These are phyloP conservation scores for Spizaetus ornatus DNA, from an alignment of 2,113 vertebrate species.

Conservation along the genomic window DNA sequence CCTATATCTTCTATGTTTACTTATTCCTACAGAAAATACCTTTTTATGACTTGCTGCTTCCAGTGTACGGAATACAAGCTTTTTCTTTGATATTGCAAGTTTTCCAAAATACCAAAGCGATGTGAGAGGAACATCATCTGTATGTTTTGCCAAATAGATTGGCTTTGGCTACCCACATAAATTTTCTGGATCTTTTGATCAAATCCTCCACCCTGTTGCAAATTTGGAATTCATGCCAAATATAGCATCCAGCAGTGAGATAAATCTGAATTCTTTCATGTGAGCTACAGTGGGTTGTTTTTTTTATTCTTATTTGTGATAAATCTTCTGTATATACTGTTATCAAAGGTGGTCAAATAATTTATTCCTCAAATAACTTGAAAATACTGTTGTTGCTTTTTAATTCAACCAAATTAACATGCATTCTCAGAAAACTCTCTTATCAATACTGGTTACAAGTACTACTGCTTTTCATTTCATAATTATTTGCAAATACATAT, in stretches of 20 bases:
- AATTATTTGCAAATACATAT: background rate
- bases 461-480: background rate
- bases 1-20: background rate
- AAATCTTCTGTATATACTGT: background rate
- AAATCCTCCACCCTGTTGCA: conserved; percentile 57
- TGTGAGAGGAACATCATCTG: conserved; percentile 48
- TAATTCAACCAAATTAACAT: background rate
- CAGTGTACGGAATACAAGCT: background rate
- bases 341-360: background rate
- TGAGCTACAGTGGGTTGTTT: background rate
- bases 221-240: conserved; percentile 52
- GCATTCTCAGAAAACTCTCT: background rate
- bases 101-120: conserved; percentile 61
- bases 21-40: background rate
- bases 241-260: conserved; percentile 60
- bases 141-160: conserved; percentile 59
- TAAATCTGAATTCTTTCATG: conserved; percentile 58
- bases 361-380: background rate
- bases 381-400: background rate
- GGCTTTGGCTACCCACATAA: conserved; percentile 57
- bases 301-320: background rate
- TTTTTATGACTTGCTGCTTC: background rate
- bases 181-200: conserved; percentile 70
- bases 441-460: background rate
- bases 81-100: conserved; percentile 46